Evolutionary conservation across 2,888 invertebrate genomes (phyloP).

Genomic region (Aleiodes testaceus): DNA sequence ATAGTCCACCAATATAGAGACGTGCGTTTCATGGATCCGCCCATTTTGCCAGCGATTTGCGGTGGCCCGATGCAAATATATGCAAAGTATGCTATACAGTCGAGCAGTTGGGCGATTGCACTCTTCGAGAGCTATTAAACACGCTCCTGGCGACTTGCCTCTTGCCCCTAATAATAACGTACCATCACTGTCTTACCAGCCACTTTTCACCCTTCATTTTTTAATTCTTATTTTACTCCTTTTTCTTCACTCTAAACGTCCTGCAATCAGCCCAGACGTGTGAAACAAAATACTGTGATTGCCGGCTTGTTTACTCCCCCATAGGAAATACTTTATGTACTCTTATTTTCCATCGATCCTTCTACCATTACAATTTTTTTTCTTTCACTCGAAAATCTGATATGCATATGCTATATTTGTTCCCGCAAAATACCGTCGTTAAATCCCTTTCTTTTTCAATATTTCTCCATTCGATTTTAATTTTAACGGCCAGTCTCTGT

Average conservation of each 20-base stretch:
- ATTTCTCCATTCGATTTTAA: constrained; percentile 5
- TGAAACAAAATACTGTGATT: constrained; percentile 11
- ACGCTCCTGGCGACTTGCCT: constrained; percentile 66
- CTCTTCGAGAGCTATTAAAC: constrained; percentile 70
- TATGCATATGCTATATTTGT: constrained; percentile 3
- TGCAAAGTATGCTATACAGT: constrained; percentile 64
- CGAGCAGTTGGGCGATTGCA: constrained; percentile 61
- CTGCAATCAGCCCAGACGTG: background rate
- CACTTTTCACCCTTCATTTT: constrained; percentile 26
- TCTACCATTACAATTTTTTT: background rate
- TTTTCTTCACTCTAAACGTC: constrained; percentile 9
- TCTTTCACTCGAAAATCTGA: background rate
- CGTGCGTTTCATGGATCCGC: constrained; percentile 53
- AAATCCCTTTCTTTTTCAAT: constrained; percentile 65
- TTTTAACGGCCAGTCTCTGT: background rate
- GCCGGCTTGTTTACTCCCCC: background rate
- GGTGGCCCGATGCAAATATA: constrained; percentile 67
- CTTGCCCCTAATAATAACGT: constrained; percentile 59
- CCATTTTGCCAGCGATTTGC: constrained; percentile 60
- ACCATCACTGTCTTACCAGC: constrained; percentile 44
- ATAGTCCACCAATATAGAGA: constrained; percentile 52
- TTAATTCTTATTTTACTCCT: background rate
- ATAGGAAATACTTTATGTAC: background rate
- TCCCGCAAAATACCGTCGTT: constrained; percentile 61
- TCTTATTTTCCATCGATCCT: background rate